A percentile compares a stretch with the other conserved stretches of the same genome.
Conservation (phyloP, 2,888 invertebrate genomes). For the Euphydryas editha region DNA sequence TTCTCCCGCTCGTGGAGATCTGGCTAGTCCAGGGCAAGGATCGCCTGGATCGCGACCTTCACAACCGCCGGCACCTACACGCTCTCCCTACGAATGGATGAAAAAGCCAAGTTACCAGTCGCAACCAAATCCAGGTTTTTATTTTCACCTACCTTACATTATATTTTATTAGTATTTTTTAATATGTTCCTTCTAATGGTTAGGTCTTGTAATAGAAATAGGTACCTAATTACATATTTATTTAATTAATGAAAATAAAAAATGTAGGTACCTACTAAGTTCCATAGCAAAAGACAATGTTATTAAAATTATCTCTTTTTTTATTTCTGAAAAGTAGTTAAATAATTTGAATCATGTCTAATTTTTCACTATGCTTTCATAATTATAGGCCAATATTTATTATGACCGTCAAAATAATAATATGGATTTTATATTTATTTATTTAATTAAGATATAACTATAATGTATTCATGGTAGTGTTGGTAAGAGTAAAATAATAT, state of each 20-base stretch:
- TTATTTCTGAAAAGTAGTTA: too few relatives aligned
- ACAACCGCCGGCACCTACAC: conserved; percentile 87
- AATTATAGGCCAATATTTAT: too few relatives aligned
- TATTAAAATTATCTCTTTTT: too few relatives aligned
- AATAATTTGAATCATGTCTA: too few relatives aligned
- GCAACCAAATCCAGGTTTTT: conserved; percentile 92
- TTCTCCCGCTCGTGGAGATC: conserved; percentile 78
- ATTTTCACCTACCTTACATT: conserved; percentile 52
- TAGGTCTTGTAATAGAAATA: not conserved
- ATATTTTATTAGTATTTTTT: conserved; percentile 12
- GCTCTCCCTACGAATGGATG: conserved; percentile 96
- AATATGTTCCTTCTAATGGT: not conserved
- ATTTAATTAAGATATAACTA: too few relatives aligned
- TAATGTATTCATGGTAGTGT: too few relatives aligned
- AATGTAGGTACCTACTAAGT: not conserved
- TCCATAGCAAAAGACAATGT: too few relatives aligned
- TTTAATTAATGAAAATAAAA: not conserved
- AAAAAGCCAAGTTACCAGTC: conserved; percentile 93
- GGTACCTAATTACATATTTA: too few relatives aligned
- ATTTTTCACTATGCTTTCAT: too few relatives aligned
- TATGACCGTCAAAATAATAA: too few relatives aligned
- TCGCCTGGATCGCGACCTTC: conserved; percentile 78
- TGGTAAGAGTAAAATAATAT: too few relatives aligned
- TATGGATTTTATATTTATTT: too few relatives aligned
- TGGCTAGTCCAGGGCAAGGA: conserved; percentile 82